phyloP scores from a whole-genome alignment of 1,140 invertebrate genomes.

The Drosophila littoralis region DNA sequence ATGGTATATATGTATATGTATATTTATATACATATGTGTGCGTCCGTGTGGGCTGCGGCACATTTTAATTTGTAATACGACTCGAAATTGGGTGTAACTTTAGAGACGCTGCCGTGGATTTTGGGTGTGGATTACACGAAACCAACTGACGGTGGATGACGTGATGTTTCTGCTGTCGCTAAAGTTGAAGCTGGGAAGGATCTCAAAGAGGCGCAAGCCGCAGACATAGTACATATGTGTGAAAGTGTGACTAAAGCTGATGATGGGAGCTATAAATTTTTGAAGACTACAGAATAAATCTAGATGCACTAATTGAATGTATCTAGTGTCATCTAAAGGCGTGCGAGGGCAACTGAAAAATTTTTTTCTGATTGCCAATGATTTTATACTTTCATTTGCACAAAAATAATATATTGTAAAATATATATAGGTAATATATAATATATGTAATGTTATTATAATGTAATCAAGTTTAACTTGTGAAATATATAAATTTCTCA shows the following conservation, averaged over 20 bases:
- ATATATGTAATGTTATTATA: too few relatives aligned
- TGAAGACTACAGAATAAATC: not conserved
- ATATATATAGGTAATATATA: too few relatives aligned
- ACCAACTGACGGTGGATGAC: slow-evolving; percentile 27
- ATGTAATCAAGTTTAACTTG: too few relatives aligned
- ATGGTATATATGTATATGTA: not conserved
- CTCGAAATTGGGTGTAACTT: slow-evolving; percentile 80
- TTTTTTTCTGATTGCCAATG: too few relatives aligned
- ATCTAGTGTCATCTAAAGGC: too few relatives aligned
- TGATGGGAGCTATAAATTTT: not conserved
- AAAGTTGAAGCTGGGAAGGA: slow-evolving; percentile 14
- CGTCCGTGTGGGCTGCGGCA: slow-evolving; percentile 59
- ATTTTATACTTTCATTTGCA: too few relatives aligned
- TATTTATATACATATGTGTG: too few relatives aligned
- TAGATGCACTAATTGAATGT: not conserved
- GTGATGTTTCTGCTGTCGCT: slow-evolving; percentile 14
- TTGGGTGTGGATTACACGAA: slow-evolving; percentile 72
- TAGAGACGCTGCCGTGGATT: slow-evolving; percentile 64
- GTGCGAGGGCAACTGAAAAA: too few relatives aligned
- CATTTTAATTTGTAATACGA: slow-evolving; percentile 84
- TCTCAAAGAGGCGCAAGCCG: slow-evolving; percentile 37
- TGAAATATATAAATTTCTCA: too few relatives aligned
- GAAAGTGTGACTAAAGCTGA: slow-evolving; percentile 63
- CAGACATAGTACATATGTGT: slow-evolving; percentile 51
- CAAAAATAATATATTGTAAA: too few relatives aligned